These are phyloP conservation scores for Tapera naevia DNA, from an alignment of 2,797 vertebrate genomes.

Conservation along the genomic window DNA sequence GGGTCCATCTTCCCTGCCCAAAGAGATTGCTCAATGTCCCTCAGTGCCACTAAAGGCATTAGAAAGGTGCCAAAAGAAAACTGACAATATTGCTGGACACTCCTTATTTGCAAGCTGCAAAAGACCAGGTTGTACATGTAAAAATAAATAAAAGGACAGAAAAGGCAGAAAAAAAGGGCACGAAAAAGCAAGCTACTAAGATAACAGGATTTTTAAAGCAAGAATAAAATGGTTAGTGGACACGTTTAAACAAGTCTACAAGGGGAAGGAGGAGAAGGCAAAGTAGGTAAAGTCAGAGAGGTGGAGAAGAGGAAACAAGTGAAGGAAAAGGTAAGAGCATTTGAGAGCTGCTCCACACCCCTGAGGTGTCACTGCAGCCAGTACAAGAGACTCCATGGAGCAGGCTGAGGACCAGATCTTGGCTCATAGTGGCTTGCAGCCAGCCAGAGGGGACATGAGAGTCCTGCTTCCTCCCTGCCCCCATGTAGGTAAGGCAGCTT, in stretches of 20 bases:
- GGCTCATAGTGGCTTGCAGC: rapidly evolving
- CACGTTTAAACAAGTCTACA: not conserved
- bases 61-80: not conserved
- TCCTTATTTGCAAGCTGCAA: not conserved
- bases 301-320: not conserved
- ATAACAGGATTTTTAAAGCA: not conserved
- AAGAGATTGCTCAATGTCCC: not conserved
- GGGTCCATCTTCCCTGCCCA: not conserved
- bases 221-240: not conserved
- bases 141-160: not conserved
- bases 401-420: rapidly evolving
- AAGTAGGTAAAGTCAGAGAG: not conserved
- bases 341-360: not conserved
- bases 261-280: not conserved
- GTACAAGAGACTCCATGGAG: not conserved
- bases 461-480: not conserved
- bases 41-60: not conserved
- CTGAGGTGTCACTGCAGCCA: not conserved
- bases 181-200: not conserved
- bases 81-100: not conserved
- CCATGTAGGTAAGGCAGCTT: not conserved
- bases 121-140: not conserved
- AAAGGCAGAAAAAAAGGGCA: not conserved
- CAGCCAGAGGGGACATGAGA: not conserved
- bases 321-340: not conserved